Conservation (phyloP, 2,888 invertebrate genomes). For the Graphium colonna region DNA sequence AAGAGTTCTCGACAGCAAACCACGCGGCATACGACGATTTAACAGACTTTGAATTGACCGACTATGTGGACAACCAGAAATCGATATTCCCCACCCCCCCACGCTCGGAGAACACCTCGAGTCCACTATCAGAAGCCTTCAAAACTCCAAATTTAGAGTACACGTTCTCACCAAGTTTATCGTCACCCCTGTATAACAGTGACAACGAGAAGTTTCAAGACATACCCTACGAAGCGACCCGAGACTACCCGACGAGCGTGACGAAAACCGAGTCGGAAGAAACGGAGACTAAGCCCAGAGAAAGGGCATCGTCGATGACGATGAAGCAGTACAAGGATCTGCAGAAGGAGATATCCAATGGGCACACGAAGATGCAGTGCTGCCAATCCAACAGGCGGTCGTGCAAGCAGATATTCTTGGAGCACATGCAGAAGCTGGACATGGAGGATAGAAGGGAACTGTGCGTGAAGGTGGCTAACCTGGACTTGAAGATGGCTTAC, state of each 20-base stretch:
- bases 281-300: constrained; percentile 12
- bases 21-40: constrained; percentile 34
- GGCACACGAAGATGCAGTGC: constrained; percentile 57
- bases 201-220: constrained; percentile 63
- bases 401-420: constrained; percentile 52
- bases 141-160: constrained; percentile 27
- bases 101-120: constrained; percentile 50
- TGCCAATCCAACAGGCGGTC: constrained; percentile 46
- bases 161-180: constrained; percentile 45
- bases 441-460: constrained; percentile 44
- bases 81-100: constrained; percentile 55
- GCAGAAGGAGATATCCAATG: constrained; percentile 53
- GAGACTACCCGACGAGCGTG: constrained; percentile 34
- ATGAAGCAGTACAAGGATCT: constrained; percentile 59
- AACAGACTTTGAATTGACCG: constrained; percentile 26
- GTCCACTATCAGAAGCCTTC: constrained; percentile 53
- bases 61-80: constrained; percentile 25
- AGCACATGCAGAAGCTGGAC: constrained; percentile 45
- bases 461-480: constrained; percentile 49
- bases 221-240: constrained; percentile 35
- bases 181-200: constrained; percentile 47
- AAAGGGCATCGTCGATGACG: constrained; percentile 26
- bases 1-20: constrained; percentile 33
- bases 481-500: constrained; percentile 52
- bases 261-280: constrained; percentile 24